Evolutionary conservation across 2,888 invertebrate genomes (phyloP).

Genomic region (Clepsis dumicolana): DNA sequence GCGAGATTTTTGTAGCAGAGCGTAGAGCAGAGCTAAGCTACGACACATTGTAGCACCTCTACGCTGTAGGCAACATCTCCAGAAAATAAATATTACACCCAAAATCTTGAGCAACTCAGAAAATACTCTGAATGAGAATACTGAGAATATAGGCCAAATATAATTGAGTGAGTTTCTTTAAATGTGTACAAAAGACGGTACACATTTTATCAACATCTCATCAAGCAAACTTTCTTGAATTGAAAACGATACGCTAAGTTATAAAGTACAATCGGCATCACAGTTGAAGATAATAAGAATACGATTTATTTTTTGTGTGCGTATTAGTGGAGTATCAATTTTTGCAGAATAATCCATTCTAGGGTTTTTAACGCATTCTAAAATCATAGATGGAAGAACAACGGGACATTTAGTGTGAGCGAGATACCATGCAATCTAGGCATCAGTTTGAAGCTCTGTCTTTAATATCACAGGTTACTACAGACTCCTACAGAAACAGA

Average conservation of each 20-base stretch:
- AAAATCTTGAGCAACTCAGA: too few relatives aligned
- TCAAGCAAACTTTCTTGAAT: slow-evolving; percentile 8
- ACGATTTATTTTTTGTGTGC: too few relatives aligned
- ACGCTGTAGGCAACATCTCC: not conserved
- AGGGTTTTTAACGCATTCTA: too few relatives aligned
- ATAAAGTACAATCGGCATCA: not conserved
- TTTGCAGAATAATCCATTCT: not conserved
- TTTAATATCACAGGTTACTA: too few relatives aligned
- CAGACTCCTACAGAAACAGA: too few relatives aligned
- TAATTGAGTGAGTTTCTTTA: not conserved
- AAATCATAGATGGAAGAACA: too few relatives aligned
- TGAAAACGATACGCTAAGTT: slow-evolving; percentile 12
- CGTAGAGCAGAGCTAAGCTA: not conserved
- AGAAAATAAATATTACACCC: too few relatives aligned
- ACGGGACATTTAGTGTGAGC: too few relatives aligned
- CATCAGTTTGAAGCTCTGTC: too few relatives aligned
- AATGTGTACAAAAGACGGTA: not conserved
- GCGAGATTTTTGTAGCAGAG: not conserved
- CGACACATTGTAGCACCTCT: not conserved
- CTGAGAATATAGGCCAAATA: not conserved
- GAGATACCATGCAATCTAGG: too few relatives aligned
- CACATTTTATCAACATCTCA: not conserved
- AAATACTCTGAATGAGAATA: too few relatives aligned
- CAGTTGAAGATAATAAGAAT: not conserved
- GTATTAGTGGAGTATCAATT: too few relatives aligned